Base-by-base conservation (phyloP, 2,888 invertebrate genomes). In the Prostheceraeus crozeri region DNA sequence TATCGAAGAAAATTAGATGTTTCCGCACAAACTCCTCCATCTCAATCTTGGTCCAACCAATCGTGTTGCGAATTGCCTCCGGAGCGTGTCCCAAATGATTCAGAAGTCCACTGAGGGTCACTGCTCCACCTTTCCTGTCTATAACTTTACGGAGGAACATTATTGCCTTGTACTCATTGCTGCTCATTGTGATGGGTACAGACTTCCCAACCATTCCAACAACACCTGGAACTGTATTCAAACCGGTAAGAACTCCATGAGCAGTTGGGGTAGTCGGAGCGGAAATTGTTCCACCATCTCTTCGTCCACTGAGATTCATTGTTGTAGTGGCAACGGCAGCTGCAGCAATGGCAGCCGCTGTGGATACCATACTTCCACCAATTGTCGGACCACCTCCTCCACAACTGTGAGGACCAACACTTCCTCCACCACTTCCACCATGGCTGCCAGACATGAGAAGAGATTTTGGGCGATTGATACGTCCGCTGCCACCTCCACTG, bases 81-180 rank as follows among this genome's bases (percentile, higher is more conserved):
- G 45, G 52, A 10, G 56, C 61, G n/a, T 60, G 25, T 2, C 57
- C 51, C 31, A 62, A 21, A 8, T 57, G 25, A 10, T 28, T 25
- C 8, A 62, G 48, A 2, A 62, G 21, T 19, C 16, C 25, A 1
- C 33, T n/a, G 2, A 61, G 45, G 31, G 30, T 31, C 2, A 56
- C 11, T 21, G 30, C 40, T 11, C 46, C 62, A 10, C 35, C 73
- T 53, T 70, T 69, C 64, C 72, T 72, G 63, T 75, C 75, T 51
- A 76, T 68, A 27, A 74, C 71, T 27, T 72, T 72, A 64, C 75
- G 74, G 27, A 76, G 65, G 64, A 72, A 75, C 71, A 74, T 75
- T 45, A 76, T 72, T 28, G 75, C 73, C 63, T 75, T 74, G 67
- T 76, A 76, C 62, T 76, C 75, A 63, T 73, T 75, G 25, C 75